phyloP scores from a whole-genome alignment of 2,888 invertebrate genomes.

The Mimachlamys varia region DNA sequence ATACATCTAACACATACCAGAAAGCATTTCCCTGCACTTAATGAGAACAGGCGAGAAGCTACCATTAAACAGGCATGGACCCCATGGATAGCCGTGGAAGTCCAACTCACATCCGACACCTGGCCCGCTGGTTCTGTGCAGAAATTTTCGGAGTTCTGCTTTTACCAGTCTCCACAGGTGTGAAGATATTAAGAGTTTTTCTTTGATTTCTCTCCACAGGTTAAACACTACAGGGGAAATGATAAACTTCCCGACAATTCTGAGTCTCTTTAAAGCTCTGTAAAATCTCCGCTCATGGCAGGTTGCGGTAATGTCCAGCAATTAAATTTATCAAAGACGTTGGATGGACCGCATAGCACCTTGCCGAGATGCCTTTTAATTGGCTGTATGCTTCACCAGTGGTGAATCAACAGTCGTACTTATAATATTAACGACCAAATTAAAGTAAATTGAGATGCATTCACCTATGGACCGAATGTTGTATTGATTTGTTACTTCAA shows the following conservation, averaged over 20 bases:
- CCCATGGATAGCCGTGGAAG: background rate
- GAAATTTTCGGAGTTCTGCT: background rate
- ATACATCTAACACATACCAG: background rate
- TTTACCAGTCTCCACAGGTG: background rate
- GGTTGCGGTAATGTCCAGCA: background rate
- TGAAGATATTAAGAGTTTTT: background rate
- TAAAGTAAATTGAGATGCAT: constrained; percentile 23
- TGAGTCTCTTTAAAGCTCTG: background rate
- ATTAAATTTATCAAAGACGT: constrained; percentile 31
- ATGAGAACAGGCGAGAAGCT: background rate
- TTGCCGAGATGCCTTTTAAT: background rate
- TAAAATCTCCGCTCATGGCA: background rate
- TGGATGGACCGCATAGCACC: constrained; percentile 4
- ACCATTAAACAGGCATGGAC: background rate
- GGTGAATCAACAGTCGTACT: background rate
- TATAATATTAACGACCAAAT: constrained; percentile 24
- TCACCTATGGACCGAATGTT: background rate
- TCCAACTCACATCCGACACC: background rate
- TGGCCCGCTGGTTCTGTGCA: background rate
- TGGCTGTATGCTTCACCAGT: background rate
- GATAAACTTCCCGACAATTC: background rate
- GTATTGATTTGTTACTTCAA: constrained; percentile 12
- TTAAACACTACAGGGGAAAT: background rate
- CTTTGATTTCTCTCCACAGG: background rate
- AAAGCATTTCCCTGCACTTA: background rate